Evolutionary conservation across 2,888 invertebrate species (phyloP).

Genomic region (Zeuzera pyrina): DNA sequence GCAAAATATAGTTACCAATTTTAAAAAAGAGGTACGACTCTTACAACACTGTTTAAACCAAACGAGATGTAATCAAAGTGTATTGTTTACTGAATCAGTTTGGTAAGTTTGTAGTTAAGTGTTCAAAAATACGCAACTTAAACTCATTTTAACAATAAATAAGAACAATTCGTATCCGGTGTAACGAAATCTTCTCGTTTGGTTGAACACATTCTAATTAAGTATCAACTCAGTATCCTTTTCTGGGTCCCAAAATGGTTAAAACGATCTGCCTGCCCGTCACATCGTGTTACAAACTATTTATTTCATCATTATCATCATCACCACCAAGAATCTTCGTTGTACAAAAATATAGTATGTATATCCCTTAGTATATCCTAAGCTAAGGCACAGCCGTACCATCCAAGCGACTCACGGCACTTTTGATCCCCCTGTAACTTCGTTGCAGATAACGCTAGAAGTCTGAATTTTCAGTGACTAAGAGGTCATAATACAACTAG

Average conservation of each 20-base stretch:
- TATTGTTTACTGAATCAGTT: conserved; percentile 56
- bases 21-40: conserved; percentile 37
- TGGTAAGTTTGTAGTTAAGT: conserved; percentile 37
- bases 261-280: too few relatives aligned
- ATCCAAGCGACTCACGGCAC: too few relatives aligned
- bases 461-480: too few relatives aligned
- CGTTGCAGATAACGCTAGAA: too few relatives aligned
- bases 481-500: too few relatives aligned
- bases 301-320: too few relatives aligned
- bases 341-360: too few relatives aligned
- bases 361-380: too few relatives aligned
- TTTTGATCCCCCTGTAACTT: too few relatives aligned
- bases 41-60: conserved; percentile 51
- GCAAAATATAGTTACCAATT: conserved; percentile 17
- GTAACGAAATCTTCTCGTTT: conserved; percentile 9
- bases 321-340: too few relatives aligned
- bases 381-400: too few relatives aligned
- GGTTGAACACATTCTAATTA: conserved; percentile 9
- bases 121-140: conserved; percentile 25
- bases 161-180: conserved; percentile 21
- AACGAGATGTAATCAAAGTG: conserved; percentile 50
- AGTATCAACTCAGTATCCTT: conserved; percentile 7
- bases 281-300: too few relatives aligned
- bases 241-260: neutral
- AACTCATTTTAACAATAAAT: conserved; percentile 14